A percentile compares a stretch with the other conserved stretches of the same genome.
These are phyloP conservation scores for Mungos mungo DNA, from an alignment of 2,113 vertebrate genomes.

Conservation along the genomic window DNA sequence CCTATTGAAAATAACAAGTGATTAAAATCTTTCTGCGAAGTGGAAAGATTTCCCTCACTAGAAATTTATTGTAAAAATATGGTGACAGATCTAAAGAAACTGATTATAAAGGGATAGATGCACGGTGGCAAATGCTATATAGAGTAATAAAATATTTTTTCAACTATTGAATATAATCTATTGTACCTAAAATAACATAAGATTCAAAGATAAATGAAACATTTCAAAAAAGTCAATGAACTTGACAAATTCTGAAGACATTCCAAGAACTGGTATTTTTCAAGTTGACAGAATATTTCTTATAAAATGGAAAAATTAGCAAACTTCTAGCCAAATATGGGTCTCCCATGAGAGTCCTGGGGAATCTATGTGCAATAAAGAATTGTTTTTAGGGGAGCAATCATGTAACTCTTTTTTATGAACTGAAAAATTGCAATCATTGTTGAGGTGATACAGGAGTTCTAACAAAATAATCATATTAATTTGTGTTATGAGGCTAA, in stretches of 20 bases:
- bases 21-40: neutral
- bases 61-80: slow-evolving; percentile 48
- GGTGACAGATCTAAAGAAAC: slow-evolving; percentile 12
- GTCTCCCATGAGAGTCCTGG: neutral
- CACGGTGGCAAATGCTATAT: slow-evolving; percentile 47
- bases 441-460: neutral
- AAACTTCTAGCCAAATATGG: neutral
- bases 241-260: slow-evolving; percentile 71
- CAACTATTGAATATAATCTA: slow-evolving; percentile 64
- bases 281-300: slow-evolving; percentile 75
- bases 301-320: slow-evolving; percentile 44
- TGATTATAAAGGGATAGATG: slow-evolving; percentile 60
- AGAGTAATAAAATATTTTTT: slow-evolving; percentile 67
- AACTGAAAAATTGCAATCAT: neutral
- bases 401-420: slow-evolving; percentile 32
- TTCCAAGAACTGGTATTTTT: slow-evolving; percentile 78
- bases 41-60: neutral
- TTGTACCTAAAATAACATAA: slow-evolving; percentile 67
- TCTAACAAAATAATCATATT: neutral
- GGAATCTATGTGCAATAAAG: neutral
- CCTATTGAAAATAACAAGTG: neutral
- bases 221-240: slow-evolving; percentile 66
- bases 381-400: slow-evolving; percentile 27
- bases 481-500: neutral
- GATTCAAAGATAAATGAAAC: slow-evolving; percentile 77